phyloP scores from a whole-genome alignment of 2,888 invertebrate genomes.

The Leptodirus hochenwartii region DNA sequence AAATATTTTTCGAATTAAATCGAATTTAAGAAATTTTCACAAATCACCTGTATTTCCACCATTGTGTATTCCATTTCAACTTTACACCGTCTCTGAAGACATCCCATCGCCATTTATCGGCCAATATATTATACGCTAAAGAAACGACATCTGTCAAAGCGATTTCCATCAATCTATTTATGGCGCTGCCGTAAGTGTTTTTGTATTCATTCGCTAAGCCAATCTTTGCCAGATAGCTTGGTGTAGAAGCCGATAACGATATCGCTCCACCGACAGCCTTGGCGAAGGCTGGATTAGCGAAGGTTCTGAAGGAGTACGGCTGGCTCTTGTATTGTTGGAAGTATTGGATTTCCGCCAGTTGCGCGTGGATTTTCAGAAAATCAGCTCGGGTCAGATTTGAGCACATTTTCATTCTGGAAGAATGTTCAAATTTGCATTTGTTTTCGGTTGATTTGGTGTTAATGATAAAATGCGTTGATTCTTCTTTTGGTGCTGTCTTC shows the following conservation, averaged over 20 bases:
- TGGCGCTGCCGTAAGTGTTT: slow-evolving; percentile 22
- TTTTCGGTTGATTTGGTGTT: no score
- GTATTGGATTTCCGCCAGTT: slow-evolving; percentile 52
- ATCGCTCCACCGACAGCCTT: slow-evolving; percentile 45
- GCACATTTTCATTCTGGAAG: slow-evolving; percentile 44
- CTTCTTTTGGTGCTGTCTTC: no score
- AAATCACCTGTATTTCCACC: no score
- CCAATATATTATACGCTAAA: slow-evolving; percentile 34
- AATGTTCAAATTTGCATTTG: no score
- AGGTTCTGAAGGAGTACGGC: slow-evolving; percentile 30
- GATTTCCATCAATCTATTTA: slow-evolving; percentile 30
- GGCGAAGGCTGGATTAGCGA: slow-evolving; percentile 40
- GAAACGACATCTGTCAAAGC: slow-evolving; percentile 32
- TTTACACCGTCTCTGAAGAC: slow-evolving; percentile 29
- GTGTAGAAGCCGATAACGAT: slow-evolving; percentile 36
- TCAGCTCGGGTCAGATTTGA: slow-evolving; percentile 35
- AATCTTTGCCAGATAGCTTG: slow-evolving; percentile 30
- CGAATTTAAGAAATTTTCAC: no score
- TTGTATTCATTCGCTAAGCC: slow-evolving; percentile 22
- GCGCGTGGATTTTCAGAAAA: slow-evolving; percentile 52
- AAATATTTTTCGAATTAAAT: no score
- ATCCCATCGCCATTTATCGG: slow-evolving; percentile 41
- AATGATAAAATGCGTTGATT: no score
- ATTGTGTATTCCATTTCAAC: slow-evolving; percentile 27
- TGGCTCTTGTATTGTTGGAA: slow-evolving; percentile 39